Evolutionary conservation across 2,113 vertebrate genomes (phyloP).

Genomic region (Hemiscyllium ocellatum): DNA sequence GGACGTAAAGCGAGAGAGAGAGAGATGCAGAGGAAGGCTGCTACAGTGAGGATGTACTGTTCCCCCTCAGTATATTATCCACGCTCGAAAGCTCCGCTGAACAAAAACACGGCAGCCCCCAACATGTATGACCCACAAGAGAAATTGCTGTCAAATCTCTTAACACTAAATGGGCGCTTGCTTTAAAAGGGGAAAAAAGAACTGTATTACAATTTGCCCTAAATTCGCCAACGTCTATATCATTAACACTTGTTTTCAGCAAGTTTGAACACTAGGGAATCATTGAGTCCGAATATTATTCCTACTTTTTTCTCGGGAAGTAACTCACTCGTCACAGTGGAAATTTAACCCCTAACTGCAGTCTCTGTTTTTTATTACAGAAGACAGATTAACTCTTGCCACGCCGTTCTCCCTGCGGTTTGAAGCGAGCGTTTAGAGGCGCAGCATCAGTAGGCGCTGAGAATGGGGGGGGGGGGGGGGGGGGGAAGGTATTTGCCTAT

Average conservation of each 20-base stretch:
- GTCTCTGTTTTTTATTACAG: background rate
- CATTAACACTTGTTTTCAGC: background rate
- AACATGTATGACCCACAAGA: background rate
- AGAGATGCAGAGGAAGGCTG: background rate
- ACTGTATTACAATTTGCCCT: background rate
- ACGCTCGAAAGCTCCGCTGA: background rate
- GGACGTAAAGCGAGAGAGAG: background rate
- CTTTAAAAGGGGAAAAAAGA: background rate
- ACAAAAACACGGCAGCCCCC: background rate
- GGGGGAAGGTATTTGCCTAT: no score
- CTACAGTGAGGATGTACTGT: background rate
- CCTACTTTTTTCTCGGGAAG: no score
- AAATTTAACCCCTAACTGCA: no score
- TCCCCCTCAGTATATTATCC: background rate
- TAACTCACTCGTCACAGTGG: no score
- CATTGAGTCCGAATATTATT: background rate
- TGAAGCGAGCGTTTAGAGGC: background rate
- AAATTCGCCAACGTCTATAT: background rate
- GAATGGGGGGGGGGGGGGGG: no score
- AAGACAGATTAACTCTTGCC: background rate
- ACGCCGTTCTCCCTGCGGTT: background rate
- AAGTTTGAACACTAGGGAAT: background rate
- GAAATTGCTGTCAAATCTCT: background rate
- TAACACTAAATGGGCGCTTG: background rate
- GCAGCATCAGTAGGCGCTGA: background rate